Base-by-base conservation (phyloP, 2,113 vertebrate species). In the Nicator chloris region DNA sequence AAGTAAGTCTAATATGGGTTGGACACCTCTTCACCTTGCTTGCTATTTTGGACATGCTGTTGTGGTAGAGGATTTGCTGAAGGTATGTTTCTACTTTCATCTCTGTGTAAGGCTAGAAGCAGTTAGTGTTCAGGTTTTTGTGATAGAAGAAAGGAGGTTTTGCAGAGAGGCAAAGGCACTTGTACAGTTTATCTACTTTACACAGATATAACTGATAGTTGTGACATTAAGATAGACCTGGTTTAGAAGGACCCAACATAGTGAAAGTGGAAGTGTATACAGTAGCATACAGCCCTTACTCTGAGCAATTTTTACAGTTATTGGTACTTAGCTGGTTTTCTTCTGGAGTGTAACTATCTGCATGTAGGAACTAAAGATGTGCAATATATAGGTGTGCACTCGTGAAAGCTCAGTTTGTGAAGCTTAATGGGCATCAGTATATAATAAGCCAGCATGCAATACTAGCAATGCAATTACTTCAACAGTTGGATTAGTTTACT, bases 11-110 rank as follows among this genome's bases (percentile, higher is more conserved):
- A 98, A 98, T 60, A 87, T 98, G 84, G 99, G 99, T 53, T 99
- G 99, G 99, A 99, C 99, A 11, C 96, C 99, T 50, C 98, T 99
- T 88, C 99, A 99, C 65, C 97, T 99, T 92, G 98, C 98, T 15
- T 98, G 98, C 93, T 98, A 98, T 96, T 99, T 98, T 88, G 99
- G 99, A 90, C 98, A 99, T 94, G 97, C 91, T 75, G 95, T 97
- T 92, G 98, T 99, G 76, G 99, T 98, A 57, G 98, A 99, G 82
- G 98, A 98, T 96, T 94, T 99, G 54, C 97, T 99, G 57, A 98
- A 99, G 98, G 99, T 99, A 93, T 82, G 4, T 78, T 65, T 91
- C 56, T 82, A 0, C 70, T 91, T 82, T 35, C 11, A 10, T 61
- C 37, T 63, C 6, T 61, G 4, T 68, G 10, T 35, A 73, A 80